Percentiles rank a stretch among this genome's conserved stretches.
Conservation (phyloP, 2,797 vertebrate species). For the Hydrolagus colliei region DNA sequence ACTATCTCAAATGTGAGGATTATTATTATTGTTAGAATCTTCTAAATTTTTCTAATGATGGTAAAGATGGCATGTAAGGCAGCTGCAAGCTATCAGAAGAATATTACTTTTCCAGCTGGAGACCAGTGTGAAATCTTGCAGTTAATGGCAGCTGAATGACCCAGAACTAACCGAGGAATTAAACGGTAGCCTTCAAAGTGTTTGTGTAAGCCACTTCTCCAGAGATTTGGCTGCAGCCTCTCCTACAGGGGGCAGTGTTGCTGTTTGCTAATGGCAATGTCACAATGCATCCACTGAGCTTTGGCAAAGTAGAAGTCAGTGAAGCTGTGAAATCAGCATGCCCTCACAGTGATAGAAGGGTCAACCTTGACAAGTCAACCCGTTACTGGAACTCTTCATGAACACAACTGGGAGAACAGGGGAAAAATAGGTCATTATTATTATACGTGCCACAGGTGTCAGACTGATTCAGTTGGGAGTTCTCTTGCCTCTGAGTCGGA, state of each 20-base stretch:
- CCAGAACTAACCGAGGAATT: constrained; percentile 20
- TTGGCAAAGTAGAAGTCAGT: neutral
- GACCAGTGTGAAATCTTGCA: neutral
- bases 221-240: neutral
- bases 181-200: constrained; percentile 4
- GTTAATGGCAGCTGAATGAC: neutral
- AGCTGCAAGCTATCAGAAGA: neutral
- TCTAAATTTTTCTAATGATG: neutral
- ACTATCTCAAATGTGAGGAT: no score
- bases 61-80: neutral
- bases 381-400: no score
- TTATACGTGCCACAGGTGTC: no score
- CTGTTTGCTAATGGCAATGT: neutral
- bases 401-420: no score
- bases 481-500: no score
- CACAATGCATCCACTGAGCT: neutral
- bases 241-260: constrained; percentile 15
- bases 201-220: neutral
- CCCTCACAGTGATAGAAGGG: no score
- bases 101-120: constrained; percentile 14
- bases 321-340: neutral
- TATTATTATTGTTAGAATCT: no score
- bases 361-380: no score
- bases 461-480: no score
- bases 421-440: no score